Percentiles rank a stretch among this genome's conserved stretches.
phyloP scores from a whole-genome alignment of 2,113 vertebrate genomes.

The Noturus placidus region DNA sequence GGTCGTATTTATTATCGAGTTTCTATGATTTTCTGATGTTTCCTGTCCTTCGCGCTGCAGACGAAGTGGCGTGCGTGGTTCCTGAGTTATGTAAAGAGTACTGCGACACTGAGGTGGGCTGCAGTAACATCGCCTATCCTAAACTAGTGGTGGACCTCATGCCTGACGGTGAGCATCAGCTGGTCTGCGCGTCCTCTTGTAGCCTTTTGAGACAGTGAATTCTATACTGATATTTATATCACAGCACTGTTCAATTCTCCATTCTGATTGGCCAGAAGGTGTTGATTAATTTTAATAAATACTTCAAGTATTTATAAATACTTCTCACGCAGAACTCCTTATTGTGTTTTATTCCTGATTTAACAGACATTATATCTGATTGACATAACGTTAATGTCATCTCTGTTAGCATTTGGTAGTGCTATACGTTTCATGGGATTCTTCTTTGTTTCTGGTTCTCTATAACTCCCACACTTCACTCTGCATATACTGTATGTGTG shows the following conservation, averaged over 20 bases:
- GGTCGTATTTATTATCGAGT: no score
- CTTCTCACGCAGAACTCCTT: no score
- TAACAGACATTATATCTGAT: background rate
- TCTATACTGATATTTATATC: background rate
- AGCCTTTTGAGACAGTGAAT: background rate
- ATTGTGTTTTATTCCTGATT: background rate
- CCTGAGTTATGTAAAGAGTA: slow-evolving; percentile 71
- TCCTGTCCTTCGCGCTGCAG: slow-evolving; percentile 60
- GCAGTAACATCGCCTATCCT: slow-evolving; percentile 90
- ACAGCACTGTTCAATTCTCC: background rate
- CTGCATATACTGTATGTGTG: background rate
- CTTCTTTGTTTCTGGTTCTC: background rate
- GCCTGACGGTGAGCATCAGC: slow-evolving; percentile 80
- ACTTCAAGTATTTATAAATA: no score
- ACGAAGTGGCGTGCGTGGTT: slow-evolving; percentile 82
- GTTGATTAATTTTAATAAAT: no score
- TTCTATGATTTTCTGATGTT: background rate
- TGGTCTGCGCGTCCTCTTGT: background rate
- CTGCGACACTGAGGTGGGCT: slow-evolving; percentile 84
- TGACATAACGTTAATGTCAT: background rate
- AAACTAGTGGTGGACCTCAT: slow-evolving; percentile 91
- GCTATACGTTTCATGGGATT: background rate
- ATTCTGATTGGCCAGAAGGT: background rate
- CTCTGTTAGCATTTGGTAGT: background rate
- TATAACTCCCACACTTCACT: background rate